phyloP scores from a whole-genome alignment of 2,113 vertebrate genomes.

The Pungitius pungitius region DNA sequence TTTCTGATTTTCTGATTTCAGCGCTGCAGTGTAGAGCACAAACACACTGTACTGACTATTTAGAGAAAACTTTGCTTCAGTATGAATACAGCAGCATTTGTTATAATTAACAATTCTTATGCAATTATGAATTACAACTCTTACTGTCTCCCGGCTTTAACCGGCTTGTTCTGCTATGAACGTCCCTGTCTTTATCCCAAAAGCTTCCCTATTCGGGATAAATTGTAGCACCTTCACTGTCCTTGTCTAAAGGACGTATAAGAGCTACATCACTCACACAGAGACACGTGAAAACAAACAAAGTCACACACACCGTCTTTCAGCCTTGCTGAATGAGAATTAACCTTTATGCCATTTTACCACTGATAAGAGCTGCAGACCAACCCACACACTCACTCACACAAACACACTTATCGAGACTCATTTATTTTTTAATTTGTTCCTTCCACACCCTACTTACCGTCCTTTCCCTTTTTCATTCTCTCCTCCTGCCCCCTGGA shows the following conservation, averaged over 20 bases:
- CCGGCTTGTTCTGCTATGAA: constrained; percentile 9
- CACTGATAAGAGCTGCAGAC: constrained; percentile 57
- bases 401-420: constrained; percentile 49
- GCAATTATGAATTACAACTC: too few species aligned
- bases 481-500: constrained; percentile 1
- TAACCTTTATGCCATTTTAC: constrained; percentile 56
- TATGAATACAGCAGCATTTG: too few species aligned
- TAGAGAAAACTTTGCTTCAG: neutral
- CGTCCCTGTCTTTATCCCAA: neutral
- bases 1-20: neutral
- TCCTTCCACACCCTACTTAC: constrained; percentile 18
- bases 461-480: constrained; percentile 6
- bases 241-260: constrained; percentile 72
- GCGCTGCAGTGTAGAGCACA: neutral
- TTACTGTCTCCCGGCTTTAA: constrained; percentile 5
- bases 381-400: constrained; percentile 33
- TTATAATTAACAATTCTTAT: too few species aligned
- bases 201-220: constrained; percentile 22
- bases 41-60: neutral
- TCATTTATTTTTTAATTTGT: constrained; percentile 65
- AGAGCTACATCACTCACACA: constrained; percentile 35
- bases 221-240: constrained; percentile 48
- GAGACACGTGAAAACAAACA: constrained; percentile 16
- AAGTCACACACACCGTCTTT: constrained; percentile 7
- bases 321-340: constrained; percentile 60